Percentiles rank a stretch among this genome's conserved stretches.
These are phyloP conservation scores for Alviniconcha strummeri DNA, from an alignment of 2,888 invertebrate genomes.

Conservation along the genomic window DNA sequence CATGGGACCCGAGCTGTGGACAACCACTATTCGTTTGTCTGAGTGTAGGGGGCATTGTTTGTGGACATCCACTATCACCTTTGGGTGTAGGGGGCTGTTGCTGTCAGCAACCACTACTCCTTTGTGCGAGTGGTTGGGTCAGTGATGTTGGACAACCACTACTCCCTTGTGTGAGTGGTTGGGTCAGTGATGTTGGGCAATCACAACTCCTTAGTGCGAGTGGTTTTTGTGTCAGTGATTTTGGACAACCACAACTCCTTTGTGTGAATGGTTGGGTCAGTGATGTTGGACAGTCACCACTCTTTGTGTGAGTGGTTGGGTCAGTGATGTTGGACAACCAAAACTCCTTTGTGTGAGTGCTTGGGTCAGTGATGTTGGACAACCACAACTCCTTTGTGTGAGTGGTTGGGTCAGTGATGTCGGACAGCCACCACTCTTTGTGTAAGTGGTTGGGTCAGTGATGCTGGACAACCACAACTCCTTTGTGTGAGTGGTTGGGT, in stretches of 20 bases:
- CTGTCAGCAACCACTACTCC: no score
- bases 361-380: not conserved
- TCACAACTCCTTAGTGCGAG: not conserved
- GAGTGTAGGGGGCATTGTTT: not conserved
- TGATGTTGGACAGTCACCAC: not conserved
- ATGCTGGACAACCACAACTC: not conserved
- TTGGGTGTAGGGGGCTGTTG: no score
- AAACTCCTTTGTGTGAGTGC: no score
- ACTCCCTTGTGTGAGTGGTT: slow-evolving; percentile 69
- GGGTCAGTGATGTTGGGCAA: not conserved
- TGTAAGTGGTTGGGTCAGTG: not conserved
- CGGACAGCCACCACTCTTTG: not conserved
- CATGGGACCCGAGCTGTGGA: slow-evolving; percentile 83
- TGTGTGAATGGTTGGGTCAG: not conserved
- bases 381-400: slow-evolving; percentile 1
- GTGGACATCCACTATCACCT: no score
- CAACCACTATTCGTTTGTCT: slow-evolving; percentile 87
- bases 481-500: not conserved
- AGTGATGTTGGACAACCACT: not conserved
- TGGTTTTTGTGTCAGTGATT: not conserved
- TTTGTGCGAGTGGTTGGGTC: not conserved
- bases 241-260: not conserved
- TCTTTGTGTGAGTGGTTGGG: slow-evolving; percentile 70
- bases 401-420: not conserved
- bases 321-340: no score